Evolutionary conservation across 2,888 invertebrate genomes (phyloP), one percentile per base, ranked within the genome.

Genomic region (Plagodis pulveraria): DNA sequence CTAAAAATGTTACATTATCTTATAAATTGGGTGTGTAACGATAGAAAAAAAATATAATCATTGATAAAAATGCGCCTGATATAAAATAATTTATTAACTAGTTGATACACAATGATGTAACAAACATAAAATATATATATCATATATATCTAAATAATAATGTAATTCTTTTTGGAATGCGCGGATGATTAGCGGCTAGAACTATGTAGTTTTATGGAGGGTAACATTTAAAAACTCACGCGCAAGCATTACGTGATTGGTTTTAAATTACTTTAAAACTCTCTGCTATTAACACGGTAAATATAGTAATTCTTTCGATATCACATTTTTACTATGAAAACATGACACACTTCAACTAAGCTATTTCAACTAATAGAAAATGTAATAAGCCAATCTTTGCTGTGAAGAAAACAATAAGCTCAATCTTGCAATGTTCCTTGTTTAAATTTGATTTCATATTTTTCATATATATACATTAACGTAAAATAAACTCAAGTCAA

Each of bases 141-240:
- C 41, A 22, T 22, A 22, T 22, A 22, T 22, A 54, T 44, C 41
- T 50, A 41, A 44, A 36, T 45, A 45, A 48, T 33, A 55, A 5
- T 40, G 10, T 49, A 34, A 44, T 45, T 36, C n/a, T 44, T 52
- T 45, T 56, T 45, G 34, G 52, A 55, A 42, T 46, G 58, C 49
- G 58, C 55, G 50, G 50, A 56, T n/a, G 46, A 32, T 53, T 63
- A 58, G 62, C 47, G 52, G 55, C 57, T 64, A 66, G 58, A 54
- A 33, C 10, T 56, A 56, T 22, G 63, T 69, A 69, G 68, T 56
- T 62, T 65, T 52, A 58, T 55, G 55, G 55, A 45, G 33, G 43
- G 40, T 1, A 43, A 50, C 41, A 50, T 50, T 50, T 41, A 58
- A 44, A 51, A 38, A 34, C 35, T 51, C 58, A 51, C 55, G 57